Evolutionary conservation across 2,888 invertebrate genomes (phyloP).

Genomic region (Melipona bicolor): DNA sequence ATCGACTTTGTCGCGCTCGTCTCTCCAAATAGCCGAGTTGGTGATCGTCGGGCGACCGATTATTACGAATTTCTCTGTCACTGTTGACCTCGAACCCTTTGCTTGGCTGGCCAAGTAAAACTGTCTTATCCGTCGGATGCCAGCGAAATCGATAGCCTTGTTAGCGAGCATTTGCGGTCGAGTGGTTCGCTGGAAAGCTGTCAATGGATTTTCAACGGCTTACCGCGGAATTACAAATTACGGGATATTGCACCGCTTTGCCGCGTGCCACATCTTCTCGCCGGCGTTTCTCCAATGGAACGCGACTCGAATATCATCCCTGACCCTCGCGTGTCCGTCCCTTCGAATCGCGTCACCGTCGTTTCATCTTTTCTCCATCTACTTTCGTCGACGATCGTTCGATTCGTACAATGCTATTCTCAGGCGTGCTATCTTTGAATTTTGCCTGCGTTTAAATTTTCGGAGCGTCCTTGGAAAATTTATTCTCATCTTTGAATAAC

Average conservation of each 20-base stretch:
- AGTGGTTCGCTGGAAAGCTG: slow-evolving; percentile 44
- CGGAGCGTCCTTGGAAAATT: too few species aligned
- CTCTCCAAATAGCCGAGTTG: slow-evolving; percentile 17
- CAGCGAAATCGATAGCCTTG: slow-evolving; percentile 50
- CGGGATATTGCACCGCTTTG: slow-evolving; percentile 41
- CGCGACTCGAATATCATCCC: neutral
- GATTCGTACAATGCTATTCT: too few species aligned
- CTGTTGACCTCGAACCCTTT: slow-evolving; percentile 33
- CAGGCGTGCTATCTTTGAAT: too few species aligned
- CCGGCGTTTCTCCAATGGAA: slow-evolving; percentile 2
- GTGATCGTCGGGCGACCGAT: slow-evolving; percentile 11
- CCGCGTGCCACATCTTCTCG: neutral
- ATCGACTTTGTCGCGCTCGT: neutral
- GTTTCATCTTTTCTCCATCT: neutral
- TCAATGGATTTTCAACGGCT: slow-evolving; percentile 54
- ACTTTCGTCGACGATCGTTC: too few species aligned
- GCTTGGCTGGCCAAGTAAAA: slow-evolving; percentile 26
- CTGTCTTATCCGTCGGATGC: slow-evolving; percentile 43
- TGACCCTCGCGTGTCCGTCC: neutral
- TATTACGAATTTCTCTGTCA: slow-evolving; percentile 30
- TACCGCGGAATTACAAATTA: slow-evolving; percentile 57
- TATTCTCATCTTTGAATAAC: too few species aligned
- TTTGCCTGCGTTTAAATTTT: too few species aligned
- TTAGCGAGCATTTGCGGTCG: slow-evolving; percentile 52
- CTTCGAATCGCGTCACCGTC: neutral